Percentiles rank a stretch among this genome's conserved stretches.
These are phyloP conservation scores for Gallinago stenura DNA, from an alignment of 2,797 vertebrate species.

Conservation along the genomic window DNA sequence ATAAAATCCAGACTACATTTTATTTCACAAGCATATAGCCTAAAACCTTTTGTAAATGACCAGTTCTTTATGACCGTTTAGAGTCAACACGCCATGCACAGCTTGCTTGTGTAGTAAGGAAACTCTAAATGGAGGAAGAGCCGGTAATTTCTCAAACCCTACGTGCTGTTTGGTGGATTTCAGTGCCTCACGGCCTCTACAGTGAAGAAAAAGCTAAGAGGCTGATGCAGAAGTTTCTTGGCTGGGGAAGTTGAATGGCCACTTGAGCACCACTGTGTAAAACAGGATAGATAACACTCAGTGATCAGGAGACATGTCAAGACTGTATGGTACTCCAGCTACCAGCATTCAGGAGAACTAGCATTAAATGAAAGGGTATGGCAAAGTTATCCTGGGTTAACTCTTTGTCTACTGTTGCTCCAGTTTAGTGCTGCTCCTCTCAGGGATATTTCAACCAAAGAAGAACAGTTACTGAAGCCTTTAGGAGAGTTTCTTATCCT, in stretches of 20 bases:
- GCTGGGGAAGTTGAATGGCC: neutral
- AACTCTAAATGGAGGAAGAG: neutral
- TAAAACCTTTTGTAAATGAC: neutral
- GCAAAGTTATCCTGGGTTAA: neutral
- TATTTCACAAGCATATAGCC: neutral
- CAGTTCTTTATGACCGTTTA: neutral
- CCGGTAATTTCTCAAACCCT: neutral
- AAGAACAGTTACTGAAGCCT: neutral
- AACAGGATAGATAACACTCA: neutral
- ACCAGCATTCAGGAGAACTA: neutral
- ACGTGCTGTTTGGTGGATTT: neutral
- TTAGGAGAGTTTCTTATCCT: neutral
- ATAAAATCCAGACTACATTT: neutral
- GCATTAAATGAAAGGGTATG: neutral
- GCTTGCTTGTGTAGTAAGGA: neutral
- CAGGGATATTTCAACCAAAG: neutral
- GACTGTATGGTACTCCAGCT: neutral
- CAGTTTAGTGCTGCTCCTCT: neutral
- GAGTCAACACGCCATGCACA: neutral
- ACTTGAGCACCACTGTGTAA: neutral
- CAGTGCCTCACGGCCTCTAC: neutral
- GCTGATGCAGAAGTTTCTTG: neutral
- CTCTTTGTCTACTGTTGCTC: neutral
- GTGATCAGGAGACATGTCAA: neutral
- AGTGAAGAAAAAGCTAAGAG: neutral